Evolutionary conservation across 2,797 vertebrate species (phyloP).

Genomic region (Aotus griseimembra): DNA sequence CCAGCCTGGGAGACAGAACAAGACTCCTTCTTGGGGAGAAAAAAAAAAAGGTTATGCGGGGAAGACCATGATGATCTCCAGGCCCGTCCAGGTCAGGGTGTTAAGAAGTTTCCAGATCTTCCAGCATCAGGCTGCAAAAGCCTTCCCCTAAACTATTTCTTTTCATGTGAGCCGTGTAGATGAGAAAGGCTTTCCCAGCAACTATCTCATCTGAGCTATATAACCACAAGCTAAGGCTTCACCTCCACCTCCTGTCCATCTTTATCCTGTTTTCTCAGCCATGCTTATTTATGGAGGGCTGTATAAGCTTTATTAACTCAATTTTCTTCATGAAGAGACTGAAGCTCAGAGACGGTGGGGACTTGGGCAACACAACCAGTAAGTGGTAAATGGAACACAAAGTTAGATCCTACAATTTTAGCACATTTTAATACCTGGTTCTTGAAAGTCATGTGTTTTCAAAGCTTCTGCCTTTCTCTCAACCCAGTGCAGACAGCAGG

Average conservation of each 20-base stretch:
- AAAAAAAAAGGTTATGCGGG: not conserved
- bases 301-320: not conserved
- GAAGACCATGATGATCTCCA: not conserved
- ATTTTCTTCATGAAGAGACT: not conserved
- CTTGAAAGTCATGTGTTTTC: not conserved
- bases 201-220: not conserved
- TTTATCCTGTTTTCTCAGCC: not conserved
- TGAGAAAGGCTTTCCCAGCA: not conserved
- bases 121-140: not conserved
- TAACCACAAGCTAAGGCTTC: not conserved
- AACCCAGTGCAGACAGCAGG: not conserved
- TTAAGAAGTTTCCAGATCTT: constrained; percentile 4
- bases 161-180: not conserved
- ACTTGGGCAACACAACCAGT: not conserved
- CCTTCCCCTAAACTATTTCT: not conserved
- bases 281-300: not conserved
- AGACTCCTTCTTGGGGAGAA: too few species aligned
- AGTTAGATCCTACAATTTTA: not conserved
- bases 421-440: not conserved
- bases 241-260: not conserved
- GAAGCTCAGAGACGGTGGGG: not conserved
- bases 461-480: not conserved
- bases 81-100: not conserved
- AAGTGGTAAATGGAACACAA: not conserved
- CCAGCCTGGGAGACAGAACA: too few species aligned